Conservation (phyloP, 2,888 invertebrate species). For the Tenthredo distinguenda region DNA sequence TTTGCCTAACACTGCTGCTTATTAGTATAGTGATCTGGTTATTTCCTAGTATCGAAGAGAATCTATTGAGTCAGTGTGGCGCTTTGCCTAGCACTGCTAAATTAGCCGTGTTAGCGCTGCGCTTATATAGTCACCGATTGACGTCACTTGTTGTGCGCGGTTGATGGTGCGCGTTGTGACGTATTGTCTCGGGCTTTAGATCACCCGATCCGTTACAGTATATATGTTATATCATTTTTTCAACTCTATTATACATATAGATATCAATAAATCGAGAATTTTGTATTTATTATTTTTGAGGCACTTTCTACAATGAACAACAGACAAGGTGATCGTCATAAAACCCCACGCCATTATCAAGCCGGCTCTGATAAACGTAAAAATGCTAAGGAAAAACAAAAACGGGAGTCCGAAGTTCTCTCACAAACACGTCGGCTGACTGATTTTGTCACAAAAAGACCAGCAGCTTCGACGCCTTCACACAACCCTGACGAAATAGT, state of each 20-base stretch:
- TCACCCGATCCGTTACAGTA: too few species aligned
- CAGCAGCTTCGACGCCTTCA: constrained; percentile 24
- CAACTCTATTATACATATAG: not conserved
- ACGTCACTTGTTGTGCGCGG: too few species aligned
- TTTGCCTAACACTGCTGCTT: too few species aligned
- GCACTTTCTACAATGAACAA: constrained; percentile 5
- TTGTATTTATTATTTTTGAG: not conserved
- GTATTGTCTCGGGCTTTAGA: too few species aligned
- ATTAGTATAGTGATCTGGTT: too few species aligned
- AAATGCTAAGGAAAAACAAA: constrained; percentile 25
- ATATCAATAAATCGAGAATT: constrained; percentile 13
- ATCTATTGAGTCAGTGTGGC: too few species aligned
- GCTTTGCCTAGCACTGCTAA: too few species aligned
- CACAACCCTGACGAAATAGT: constrained; percentile 35
- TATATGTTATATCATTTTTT: not conserved
- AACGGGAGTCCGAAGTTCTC: constrained; percentile 27
- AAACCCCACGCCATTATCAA: constrained; percentile 27
- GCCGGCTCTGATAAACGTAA: constrained; percentile 24
- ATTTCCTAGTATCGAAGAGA: too few species aligned
- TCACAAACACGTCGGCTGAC: constrained; percentile 10
- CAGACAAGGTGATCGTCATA: constrained; percentile 21
- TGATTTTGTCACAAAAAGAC: constrained; percentile 1
- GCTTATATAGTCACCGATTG: too few species aligned
- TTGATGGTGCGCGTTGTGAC: too few species aligned
- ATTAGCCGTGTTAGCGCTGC: too few species aligned